Base-by-base conservation (phyloP, 1,140 invertebrate species). In the Chionoecetes opilio region DNA sequence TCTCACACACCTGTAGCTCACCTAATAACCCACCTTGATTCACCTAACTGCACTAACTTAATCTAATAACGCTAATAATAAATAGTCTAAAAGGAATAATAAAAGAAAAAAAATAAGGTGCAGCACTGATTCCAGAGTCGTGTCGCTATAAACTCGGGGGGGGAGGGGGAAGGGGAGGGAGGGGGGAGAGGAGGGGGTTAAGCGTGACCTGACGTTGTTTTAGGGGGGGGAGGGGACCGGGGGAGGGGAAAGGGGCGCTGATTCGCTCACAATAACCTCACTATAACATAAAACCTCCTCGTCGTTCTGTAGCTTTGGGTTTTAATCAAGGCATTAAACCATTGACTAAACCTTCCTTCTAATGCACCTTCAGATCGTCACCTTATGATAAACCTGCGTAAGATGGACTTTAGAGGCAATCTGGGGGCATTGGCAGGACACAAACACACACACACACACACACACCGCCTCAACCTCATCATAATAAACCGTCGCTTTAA, bases 301-400 rank as follows among this genome's bases (percentile, higher is more conserved):
- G 41, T 31, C 29, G 53, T 53, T 34, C 21, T 91, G 90, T n/a
- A 82, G 91, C 53, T 85, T 41, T 46, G 26, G 34, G 92, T 85
- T 84, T 85, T 87, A 87, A 93, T 93, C 87, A 93, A 38, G 38
- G 84, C 34, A 93, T 93, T 93, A 93, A 93, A 85, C 92, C 84
- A 93, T 93, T 87, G 87, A 37, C 86, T 46, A 93, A 87, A 87
- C 87, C 92, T 84, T 31, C 84, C 38, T 32, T 93, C 86, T 85
- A 86, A 93, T 87, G 89, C 41, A 14, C 17, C n/a, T 75, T 31
- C 34, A 41, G 92, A 85, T 93, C 92, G 92, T 84, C 41, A 38
- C 37, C 82, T 38, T n/a, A 85, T 87, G 92, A 93, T 93, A 86
- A 85, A 93, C 82, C 38, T 26, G 29, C 34, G 37, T 90, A 90